These are phyloP conservation scores for Andrena trimmerana DNA, from an alignment of 2,888 invertebrate genomes.

Conservation along the genomic window DNA sequence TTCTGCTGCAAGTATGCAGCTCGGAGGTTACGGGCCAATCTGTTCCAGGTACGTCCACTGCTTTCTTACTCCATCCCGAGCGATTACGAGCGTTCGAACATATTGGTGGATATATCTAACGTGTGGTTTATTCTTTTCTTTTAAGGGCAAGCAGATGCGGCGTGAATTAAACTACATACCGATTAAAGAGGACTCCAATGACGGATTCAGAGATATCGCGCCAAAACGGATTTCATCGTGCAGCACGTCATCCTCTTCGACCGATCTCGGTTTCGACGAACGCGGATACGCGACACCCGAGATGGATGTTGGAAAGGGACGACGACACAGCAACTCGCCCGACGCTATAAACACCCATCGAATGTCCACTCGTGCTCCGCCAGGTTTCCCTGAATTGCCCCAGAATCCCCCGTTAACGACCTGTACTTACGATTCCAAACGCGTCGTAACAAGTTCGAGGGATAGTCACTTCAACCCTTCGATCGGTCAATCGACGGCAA, in stretches of 20 bases:
- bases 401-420: conserved; percentile 31
- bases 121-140: background rate
- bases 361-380: conserved; percentile 15
- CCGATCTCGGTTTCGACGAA: conserved; percentile 34
- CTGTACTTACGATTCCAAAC: background rate
- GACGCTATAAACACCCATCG: background rate
- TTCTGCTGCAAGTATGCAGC: background rate
- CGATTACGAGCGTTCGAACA: background rate
- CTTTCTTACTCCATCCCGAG: background rate
- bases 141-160: conserved; percentile 10
- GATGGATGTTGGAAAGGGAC: background rate
- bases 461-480: background rate
- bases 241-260: conserved; percentile 25
- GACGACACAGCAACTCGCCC: background rate
- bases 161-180: conserved; percentile 7
- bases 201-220: background rate
- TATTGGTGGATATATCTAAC: background rate
- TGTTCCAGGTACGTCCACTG: background rate
- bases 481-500: accelerated
- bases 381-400: conserved; percentile 36
- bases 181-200: conserved; percentile 19
- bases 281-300: background rate
- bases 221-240: background rate
- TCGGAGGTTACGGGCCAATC: background rate
- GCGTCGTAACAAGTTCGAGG: too few relatives aligned